Evolutionary conservation across 2,797 vertebrate species (phyloP).

Genomic region (Platalea minor): DNA sequence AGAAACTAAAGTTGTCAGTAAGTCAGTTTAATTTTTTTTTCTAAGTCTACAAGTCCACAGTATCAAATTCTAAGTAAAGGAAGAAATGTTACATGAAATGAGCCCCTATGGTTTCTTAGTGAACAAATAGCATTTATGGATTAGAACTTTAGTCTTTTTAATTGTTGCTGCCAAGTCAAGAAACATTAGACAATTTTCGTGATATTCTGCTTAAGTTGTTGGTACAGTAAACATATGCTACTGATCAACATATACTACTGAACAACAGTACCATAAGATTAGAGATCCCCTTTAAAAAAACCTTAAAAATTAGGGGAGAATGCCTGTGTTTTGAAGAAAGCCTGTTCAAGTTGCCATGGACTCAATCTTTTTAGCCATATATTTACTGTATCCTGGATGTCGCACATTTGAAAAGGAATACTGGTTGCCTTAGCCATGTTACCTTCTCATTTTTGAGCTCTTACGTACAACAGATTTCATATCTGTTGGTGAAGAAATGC

Average conservation of each 20-base stretch:
- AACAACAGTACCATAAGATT: neutral
- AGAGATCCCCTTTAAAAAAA: neutral
- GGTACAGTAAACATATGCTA: neutral
- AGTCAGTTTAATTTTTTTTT: neutral
- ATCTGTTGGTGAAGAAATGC: neutral
- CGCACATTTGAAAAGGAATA: rapidly evolving
- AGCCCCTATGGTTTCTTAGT: neutral
- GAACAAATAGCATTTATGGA: neutral
- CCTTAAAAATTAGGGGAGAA: neutral
- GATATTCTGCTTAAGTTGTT: neutral
- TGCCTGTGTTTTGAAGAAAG: neutral
- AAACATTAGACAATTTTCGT: neutral
- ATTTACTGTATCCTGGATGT: neutral
- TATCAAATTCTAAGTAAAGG: neutral
- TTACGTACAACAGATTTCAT: neutral
- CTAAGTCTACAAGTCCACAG: neutral
- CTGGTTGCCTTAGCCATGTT: neutral
- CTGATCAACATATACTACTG: neutral
- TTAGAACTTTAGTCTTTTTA: neutral
- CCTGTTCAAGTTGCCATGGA: neutral
- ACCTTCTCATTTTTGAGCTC: neutral
- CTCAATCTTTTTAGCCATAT: neutral
- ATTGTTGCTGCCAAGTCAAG: neutral
- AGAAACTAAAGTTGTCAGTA: neutral
- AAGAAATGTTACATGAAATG: neutral